phyloP scores from a whole-genome alignment of 2,888 invertebrate genomes.

The Eustalomyia histrio region DNA sequence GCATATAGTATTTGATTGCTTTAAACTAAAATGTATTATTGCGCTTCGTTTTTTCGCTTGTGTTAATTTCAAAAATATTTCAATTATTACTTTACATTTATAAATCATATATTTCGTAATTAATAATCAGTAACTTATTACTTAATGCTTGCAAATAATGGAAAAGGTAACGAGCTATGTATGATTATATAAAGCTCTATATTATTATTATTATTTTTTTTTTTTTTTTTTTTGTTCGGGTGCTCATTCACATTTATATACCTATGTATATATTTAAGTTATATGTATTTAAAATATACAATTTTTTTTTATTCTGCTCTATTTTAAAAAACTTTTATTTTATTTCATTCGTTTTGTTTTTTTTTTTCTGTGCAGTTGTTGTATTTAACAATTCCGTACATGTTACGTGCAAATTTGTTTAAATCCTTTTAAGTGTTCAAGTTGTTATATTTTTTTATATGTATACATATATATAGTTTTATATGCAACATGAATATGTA shows the following conservation, averaged over 20 bases:
- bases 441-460: conserved; percentile 35
- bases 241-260: background rate
- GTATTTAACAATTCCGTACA: conserved; percentile 60
- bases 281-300: conserved; percentile 47
- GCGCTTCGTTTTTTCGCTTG: too few relatives aligned
- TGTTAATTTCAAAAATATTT: too few relatives aligned
- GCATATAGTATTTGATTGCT: too few relatives aligned
- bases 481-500: conserved; percentile 12
- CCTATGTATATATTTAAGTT: conserved; percentile 11
- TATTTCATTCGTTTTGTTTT: conserved; percentile 46
- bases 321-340: conserved; percentile 53
- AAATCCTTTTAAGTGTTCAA: conserved; percentile 63
- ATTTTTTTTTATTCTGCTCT: conserved; percentile 27
- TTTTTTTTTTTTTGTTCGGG: too few relatives aligned
- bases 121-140: too few relatives aligned
- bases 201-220: too few relatives aligned
- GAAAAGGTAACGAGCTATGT: too few relatives aligned
- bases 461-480: background rate
- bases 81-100: too few relatives aligned
- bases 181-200: too few relatives aligned
- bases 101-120: too few relatives aligned
- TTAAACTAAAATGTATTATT: too few relatives aligned
- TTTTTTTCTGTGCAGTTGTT: conserved; percentile 15
- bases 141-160: too few relatives aligned
- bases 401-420: conserved; percentile 63